A percentile compares a stretch with the other conserved stretches of the same genome.
phyloP scores from a whole-genome alignment of 2,113 vertebrate genomes.

The Osmerus eperlanus region DNA sequence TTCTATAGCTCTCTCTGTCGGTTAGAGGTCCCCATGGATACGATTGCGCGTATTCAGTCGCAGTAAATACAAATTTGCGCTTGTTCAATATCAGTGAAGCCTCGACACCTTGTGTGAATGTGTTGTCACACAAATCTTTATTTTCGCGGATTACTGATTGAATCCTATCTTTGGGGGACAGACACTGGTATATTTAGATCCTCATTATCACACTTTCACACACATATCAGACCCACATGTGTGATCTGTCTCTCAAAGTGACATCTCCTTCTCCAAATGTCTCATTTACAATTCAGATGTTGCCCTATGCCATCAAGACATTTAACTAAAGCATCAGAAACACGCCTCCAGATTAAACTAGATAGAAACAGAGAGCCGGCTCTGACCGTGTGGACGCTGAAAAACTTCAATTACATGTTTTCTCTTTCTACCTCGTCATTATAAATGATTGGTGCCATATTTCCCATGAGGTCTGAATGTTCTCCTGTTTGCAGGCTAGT shows the following conservation, averaged over 20 bases:
- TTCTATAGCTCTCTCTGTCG: too few species aligned
- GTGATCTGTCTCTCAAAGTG: neutral
- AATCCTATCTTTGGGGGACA: neutral
- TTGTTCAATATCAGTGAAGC: neutral
- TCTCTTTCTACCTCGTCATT: conserved; percentile 17
- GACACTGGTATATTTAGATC: neutral
- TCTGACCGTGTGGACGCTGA: neutral
- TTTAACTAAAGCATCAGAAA: conserved; percentile 20
- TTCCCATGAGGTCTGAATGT: too few species aligned
- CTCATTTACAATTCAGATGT: conserved; percentile 14
- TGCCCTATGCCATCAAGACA: conserved; percentile 11
- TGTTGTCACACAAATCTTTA: conserved; percentile 4
- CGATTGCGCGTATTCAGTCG: too few species aligned
- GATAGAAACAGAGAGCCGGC: conserved; percentile 15
- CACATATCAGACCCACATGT: neutral
- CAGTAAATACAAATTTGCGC: too few species aligned
- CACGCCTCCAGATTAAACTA: neutral
- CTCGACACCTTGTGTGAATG: neutral
- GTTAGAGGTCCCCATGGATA: too few species aligned
- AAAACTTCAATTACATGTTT: too few species aligned
- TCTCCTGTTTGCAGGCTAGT: too few species aligned
- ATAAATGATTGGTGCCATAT: too few species aligned
- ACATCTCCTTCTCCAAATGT: conserved; percentile 7
- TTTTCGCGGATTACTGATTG: neutral
- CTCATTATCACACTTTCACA: neutral